These are phyloP conservation scores for Xestia sexstrigata DNA, from an alignment of 2,888 invertebrate genomes.

Conservation along the genomic window DNA sequence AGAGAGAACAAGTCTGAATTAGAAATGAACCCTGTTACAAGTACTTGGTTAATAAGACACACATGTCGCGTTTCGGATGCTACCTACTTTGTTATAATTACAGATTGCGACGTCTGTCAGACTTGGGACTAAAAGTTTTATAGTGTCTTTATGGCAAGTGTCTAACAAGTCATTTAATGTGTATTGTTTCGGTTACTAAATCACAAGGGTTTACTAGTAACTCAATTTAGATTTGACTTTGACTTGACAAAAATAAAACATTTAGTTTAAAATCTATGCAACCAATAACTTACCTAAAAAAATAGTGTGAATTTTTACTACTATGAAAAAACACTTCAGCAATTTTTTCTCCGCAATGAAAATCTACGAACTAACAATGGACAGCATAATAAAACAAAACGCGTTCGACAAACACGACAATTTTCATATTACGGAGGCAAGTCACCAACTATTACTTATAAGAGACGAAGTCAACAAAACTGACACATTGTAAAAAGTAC, in stretches of 20 bases:
- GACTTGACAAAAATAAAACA: not conserved
- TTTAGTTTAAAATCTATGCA: not conserved
- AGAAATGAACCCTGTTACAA: conserved; percentile 85
- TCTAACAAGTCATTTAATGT: not conserved
- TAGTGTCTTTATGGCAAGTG: not conserved
- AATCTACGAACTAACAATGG: not conserved
- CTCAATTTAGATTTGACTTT: too few species aligned
- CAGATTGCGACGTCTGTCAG: conserved; percentile 29
- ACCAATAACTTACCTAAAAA: not conserved
- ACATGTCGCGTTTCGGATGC: conserved; percentile 78
- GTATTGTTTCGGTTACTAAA: not conserved
- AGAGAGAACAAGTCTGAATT: conserved; percentile 86
- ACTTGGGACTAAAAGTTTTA: conserved; percentile 24
- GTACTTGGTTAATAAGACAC: conserved; percentile 85
- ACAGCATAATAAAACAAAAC: conserved; percentile 19
- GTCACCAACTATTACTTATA: conserved; percentile 65
- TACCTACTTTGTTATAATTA: conserved; percentile 74
- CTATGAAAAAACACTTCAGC: not conserved
- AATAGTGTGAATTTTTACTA: not conserved
- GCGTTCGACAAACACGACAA: conserved; percentile 7
- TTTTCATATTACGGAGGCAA: conserved; percentile 23
- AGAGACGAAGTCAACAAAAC: conserved; percentile 65
- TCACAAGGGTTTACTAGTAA: not conserved
- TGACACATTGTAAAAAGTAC: conserved; percentile 79
- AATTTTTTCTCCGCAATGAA: not conserved